phyloP scores from a whole-genome alignment of 2,888 invertebrate species.

The Petrolisthes cinctipes region DNA sequence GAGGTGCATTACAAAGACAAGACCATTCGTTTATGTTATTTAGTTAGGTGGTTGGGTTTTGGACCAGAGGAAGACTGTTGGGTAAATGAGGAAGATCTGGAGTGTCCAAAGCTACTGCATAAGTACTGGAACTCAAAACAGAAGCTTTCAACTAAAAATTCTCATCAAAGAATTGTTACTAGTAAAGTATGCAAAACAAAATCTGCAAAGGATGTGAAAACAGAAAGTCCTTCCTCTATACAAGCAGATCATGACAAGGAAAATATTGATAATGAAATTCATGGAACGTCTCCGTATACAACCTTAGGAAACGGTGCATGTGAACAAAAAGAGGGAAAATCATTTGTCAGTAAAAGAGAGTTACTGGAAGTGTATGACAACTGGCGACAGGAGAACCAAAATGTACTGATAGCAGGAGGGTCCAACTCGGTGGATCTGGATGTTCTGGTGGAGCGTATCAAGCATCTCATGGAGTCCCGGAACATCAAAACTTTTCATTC shows the following conservation, averaged over 20 bases:
- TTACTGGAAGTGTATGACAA: constrained; percentile 55
- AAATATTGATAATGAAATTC: constrained; percentile 16
- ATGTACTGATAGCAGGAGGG: constrained; percentile 36
- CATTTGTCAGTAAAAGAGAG: constrained; percentile 21
- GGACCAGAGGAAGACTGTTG: constrained; percentile 45
- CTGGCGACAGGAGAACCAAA: constrained; percentile 57
- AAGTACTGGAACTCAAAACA: constrained; percentile 32
- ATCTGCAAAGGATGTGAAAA: too few species aligned
- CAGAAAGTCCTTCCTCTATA: too few species aligned
- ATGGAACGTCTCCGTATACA: constrained; percentile 3
- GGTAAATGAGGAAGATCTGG: constrained; percentile 56
- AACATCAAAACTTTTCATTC: constrained; percentile 40
- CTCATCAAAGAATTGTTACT: not conserved
- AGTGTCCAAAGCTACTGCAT: constrained; percentile 38
- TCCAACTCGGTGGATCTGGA: constrained; percentile 40
- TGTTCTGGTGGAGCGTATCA: constrained; percentile 39
- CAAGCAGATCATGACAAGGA: constrained; percentile 16
- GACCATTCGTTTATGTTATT: constrained; percentile 30
- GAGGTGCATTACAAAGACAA: constrained; percentile 8
- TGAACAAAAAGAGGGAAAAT: not conserved
- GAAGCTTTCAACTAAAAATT: not conserved
- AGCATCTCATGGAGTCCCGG: constrained; percentile 26
- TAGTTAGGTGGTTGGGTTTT: constrained; percentile 52
- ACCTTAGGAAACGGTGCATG: not conserved
- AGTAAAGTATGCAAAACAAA: not conserved